These are phyloP conservation scores for Timema cristinae DNA, from an alignment of 2,888 invertebrate species.

Conservation along the genomic window DNA sequence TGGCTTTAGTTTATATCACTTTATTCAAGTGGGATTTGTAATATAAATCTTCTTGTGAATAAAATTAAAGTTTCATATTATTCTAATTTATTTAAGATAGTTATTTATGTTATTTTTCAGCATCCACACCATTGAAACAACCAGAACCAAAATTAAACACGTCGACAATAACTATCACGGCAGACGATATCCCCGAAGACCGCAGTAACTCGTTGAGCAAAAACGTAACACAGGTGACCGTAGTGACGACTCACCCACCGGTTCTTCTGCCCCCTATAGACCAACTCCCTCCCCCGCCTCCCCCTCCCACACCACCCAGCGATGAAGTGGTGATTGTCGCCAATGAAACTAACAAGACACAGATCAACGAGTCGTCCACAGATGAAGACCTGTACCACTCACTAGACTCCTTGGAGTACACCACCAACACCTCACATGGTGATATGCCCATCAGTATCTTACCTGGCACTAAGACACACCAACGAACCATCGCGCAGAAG, in stretches of 20 bases:
- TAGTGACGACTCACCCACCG: slow-evolving; percentile 77
- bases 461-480: too few species aligned
- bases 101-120: slow-evolving; percentile 1
- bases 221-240: slow-evolving; percentile 73
- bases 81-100: slow-evolving; percentile 17
- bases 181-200: slow-evolving; percentile 24
- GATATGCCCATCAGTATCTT: slow-evolving; percentile 14
- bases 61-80: background rate
- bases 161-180: slow-evolving; percentile 29
- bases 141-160: slow-evolving; percentile 28
- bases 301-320: slow-evolving; percentile 26
- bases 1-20: too few species aligned
- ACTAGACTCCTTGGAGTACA: slow-evolving; percentile 68
- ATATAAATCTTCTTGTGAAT: too few species aligned
- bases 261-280: slow-evolving; percentile 56
- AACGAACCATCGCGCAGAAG: slow-evolving; percentile 45
- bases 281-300: slow-evolving; percentile 37
- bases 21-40: too few species aligned
- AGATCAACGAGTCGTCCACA: slow-evolving; percentile 62
- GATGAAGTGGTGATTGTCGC: slow-evolving; percentile 78
- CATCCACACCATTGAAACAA: slow-evolving; percentile 26
- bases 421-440: slow-evolving; percentile 33
- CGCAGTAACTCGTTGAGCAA: slow-evolving; percentile 40
- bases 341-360: slow-evolving; percentile 69
- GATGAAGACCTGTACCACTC: slow-evolving; percentile 71